phyloP scores from a whole-genome alignment of 2,888 invertebrate genomes.

The Baccha elongata region DNA sequence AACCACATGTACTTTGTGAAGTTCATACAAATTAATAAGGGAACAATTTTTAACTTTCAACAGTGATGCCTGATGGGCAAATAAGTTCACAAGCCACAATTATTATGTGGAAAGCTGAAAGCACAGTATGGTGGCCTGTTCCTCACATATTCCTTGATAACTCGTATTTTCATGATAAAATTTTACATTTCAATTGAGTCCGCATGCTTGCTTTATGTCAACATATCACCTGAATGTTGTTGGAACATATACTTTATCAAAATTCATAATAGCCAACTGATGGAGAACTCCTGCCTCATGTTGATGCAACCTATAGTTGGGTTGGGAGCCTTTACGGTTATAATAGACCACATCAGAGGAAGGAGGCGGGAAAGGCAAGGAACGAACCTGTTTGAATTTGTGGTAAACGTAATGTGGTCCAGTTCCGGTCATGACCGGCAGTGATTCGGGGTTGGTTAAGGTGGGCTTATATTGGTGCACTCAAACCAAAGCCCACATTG shows the following conservation, averaged over 20 bases:
- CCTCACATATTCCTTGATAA: background rate
- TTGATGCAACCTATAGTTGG: background rate
- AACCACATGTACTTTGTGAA: background rate
- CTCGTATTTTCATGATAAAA: background rate
- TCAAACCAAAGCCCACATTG: conserved; percentile 8
- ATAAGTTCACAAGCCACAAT: conserved; percentile 7
- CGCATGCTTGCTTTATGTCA: conserved; percentile 39
- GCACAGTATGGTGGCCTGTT: background rate
- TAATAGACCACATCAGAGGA: background rate
- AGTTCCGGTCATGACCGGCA: background rate
- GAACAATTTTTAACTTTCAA: background rate
- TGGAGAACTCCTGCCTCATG: background rate
- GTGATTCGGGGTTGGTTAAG: conserved; percentile 3
- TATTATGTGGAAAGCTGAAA: background rate
- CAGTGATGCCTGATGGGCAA: conserved; percentile 4
- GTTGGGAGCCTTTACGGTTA: background rate
- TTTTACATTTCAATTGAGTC: conserved; percentile 12
- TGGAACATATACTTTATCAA: background rate
- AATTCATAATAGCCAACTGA: conserved; percentile 42
- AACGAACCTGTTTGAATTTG: background rate
- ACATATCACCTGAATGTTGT: conserved; percentile 10
- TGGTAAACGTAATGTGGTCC: background rate
- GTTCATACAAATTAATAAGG: background rate
- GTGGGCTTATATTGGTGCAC: background rate
- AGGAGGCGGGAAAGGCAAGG: background rate